Conservation (phyloP, 2,888 invertebrate genomes). For the Hipparchia semele region DNA sequence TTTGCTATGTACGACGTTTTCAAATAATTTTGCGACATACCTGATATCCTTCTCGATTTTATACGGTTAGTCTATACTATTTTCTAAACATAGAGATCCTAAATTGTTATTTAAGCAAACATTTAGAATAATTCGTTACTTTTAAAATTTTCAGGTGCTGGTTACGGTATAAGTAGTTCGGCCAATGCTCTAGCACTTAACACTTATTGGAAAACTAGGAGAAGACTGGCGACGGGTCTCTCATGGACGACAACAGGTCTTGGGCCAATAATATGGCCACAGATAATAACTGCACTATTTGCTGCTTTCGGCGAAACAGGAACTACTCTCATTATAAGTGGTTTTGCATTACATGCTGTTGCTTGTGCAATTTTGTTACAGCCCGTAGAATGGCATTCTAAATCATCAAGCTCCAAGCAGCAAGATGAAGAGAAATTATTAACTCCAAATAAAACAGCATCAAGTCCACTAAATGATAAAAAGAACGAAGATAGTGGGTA, state of each 20-base stretch:
- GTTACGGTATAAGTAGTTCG: constrained; percentile 86
- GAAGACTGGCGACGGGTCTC: constrained; percentile 87
- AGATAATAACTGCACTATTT: constrained; percentile 86
- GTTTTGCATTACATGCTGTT: constrained; percentile 86
- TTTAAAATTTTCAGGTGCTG: constrained; percentile 76
- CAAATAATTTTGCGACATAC: constrained; percentile 85
- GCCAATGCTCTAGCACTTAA: constrained; percentile 88
- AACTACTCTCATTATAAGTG: constrained; percentile 86
- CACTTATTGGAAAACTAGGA: constrained; percentile 87
- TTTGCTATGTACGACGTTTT: constrained; percentile 84
- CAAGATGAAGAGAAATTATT: constrained; percentile 59
- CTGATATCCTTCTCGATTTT: constrained; percentile 85
- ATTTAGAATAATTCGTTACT: background rate
- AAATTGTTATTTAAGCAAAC: background rate
- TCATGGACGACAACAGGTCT: constrained; percentile 88
- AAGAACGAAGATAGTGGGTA: constrained; percentile 67
- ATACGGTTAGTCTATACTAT: constrained; percentile 81
- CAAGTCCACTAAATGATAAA: constrained; percentile 46
- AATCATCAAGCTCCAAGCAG: constrained; percentile 59
- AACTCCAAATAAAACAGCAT: constrained; percentile 43
- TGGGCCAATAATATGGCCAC: constrained; percentile 88
- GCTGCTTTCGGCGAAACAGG: constrained; percentile 85
- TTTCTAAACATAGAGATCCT: background rate
- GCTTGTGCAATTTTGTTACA: constrained; percentile 87
- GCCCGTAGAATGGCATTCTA: constrained; percentile 89